These are phyloP conservation scores for Drosophila subquinaria DNA, from an alignment of 2,888 invertebrate genomes.

Conservation along the genomic window DNA sequence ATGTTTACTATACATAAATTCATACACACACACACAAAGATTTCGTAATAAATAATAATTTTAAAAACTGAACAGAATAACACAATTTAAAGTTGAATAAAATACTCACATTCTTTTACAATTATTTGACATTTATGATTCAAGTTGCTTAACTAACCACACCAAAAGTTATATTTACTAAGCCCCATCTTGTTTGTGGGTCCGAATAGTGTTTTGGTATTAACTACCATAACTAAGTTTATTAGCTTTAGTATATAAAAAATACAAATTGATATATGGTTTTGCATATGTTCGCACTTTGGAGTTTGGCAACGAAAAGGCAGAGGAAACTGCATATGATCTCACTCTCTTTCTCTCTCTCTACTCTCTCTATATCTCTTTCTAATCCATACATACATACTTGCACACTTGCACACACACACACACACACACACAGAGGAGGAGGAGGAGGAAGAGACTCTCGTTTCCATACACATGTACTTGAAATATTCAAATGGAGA, in stretches of 20 bases:
- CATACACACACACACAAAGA: not conserved
- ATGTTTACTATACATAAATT: not conserved
- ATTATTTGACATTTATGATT: slow-evolving; percentile 9
- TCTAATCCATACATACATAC: slow-evolving; percentile 3
- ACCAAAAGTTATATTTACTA: not conserved
- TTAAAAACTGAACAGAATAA: not conserved
- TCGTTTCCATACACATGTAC: slow-evolving; percentile 2
- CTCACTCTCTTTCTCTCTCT: slow-evolving; percentile 5
- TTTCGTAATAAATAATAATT: not conserved
- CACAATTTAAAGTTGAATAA: not conserved
- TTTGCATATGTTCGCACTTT: slow-evolving; percentile 39
- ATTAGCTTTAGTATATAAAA: slow-evolving; percentile 34
- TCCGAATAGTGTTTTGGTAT: slow-evolving; percentile 1
- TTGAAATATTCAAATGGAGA: not conserved
- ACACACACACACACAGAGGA: not conserved
- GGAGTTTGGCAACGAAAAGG: slow-evolving; percentile 60
- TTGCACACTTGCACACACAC: not conserved
- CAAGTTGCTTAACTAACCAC: slow-evolving; percentile 19
- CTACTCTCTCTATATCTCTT: not conserved
- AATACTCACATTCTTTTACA: not conserved
- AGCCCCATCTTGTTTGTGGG: not conserved
- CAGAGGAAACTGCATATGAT: slow-evolving; percentile 30
- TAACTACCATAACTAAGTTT: slow-evolving; percentile 22
- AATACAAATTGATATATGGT: slow-evolving; percentile 42
- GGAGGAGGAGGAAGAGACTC: not conserved